Evolutionary conservation across 2,113 vertebrate species (phyloP), one percentile per base, ranked within the genome.

Genomic region (Bungarus multicinctus): DNA sequence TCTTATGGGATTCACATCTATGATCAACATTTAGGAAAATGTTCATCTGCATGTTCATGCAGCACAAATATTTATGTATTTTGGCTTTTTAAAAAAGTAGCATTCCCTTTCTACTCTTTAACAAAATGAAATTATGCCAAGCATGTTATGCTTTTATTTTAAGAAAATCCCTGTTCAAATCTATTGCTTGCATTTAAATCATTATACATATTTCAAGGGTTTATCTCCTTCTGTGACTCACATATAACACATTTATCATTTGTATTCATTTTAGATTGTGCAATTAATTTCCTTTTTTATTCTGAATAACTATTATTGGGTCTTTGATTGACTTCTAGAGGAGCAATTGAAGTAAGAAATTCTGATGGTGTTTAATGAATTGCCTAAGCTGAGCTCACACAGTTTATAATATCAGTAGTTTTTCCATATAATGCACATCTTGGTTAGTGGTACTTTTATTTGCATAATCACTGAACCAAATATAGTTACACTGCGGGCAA

Each of bases 261-360:
- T 88, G 92, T 95, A 89, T 94, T 94, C 89, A 85, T 95, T 95
- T 95, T 89, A 58, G 89, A 30, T 57, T 95, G 94, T 92, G 74
- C 47, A 95, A 95, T 89, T 96, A 92, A 95, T 96, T 96, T 93
- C 43, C 58, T 90, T 96, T 94, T 96, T 94, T 91, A 93, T 93
- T 95, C 92, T 55, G 69, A 91, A 5, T 92, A 96, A 96, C 94
- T 86, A 97, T 97, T 97, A 94, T 94, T 57, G 94, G 94, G 34
- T 93, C 95, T 96, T 95, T 93, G 90, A 93, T 91, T 94, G 69
- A 93, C 94, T 94, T 95, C 92, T 92, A 95, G 96, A 96, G 90
- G 52, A 89, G 45, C 88, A 95, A 96, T 96, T 96, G 93, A 97
- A 95, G 94, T 81, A 97, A 90, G 58, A 96, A 92, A 95, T 96